Evolutionary conservation across 2,113 vertebrate genomes (phyloP), one percentile per base, ranked within the genome.

Genomic region (Hyla sarda): DNA sequence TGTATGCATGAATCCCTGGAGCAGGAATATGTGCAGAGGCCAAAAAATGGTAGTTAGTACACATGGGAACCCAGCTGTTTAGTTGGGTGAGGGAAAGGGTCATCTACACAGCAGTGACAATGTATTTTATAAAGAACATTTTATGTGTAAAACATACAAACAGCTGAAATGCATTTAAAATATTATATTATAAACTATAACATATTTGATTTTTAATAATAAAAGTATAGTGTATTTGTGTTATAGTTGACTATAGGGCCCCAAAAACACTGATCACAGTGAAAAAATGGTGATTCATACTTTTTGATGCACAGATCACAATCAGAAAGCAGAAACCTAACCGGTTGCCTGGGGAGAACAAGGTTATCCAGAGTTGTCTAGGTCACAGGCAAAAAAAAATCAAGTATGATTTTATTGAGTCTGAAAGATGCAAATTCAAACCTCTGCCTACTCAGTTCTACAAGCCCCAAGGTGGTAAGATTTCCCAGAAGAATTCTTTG

Each of bases 41-140:
- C 56, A 85, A 52, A 85, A 52, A 48, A 58, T 71, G 28, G 37
- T 56, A 65, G 16, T 67, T 19, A 52, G 62, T 77, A 67, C 56
- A 84, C 73, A 84, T 84, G 82, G 25, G 56, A 84, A 62, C n/a
- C 82, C 52, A 84, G 73, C 83, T 77, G 73, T 60, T 34, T 74
- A 65, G 54, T 23, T 16, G 37, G 30, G 19, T 72, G 28, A 37
- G 30, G 30, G 16, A 37, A 83, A 50, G 25, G 28, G 32, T 60
- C 58, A 32, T 67, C 58, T 50, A 54, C 10, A 52, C 16, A 52
- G 74, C 82, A 62, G 13, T 48, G 72, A 25, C 14, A 74, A 25
- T 30, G 19, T 8, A 71, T 71, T 50, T 34, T 60, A 19, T 34
- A 12, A 2, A 30, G 28, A 52, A 19, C 65, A 69, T 69, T 37